Evolutionary conservation across 1,140 invertebrate genomes (phyloP), one percentile per base, ranked within the genome.

Genomic region (Bursaphelenchus mucronatus): DNA sequence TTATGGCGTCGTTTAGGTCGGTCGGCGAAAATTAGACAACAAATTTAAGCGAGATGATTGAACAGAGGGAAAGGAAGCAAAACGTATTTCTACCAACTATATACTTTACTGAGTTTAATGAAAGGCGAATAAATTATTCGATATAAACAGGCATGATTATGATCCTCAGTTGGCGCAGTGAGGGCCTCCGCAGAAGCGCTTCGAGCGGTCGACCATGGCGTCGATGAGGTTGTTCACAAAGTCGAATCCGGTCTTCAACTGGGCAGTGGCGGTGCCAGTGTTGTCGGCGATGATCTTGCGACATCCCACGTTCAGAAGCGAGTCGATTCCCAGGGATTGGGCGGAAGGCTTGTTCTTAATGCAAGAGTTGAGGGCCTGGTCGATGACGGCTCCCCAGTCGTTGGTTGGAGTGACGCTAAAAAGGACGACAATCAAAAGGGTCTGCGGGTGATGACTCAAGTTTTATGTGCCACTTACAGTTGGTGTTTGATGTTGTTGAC

Each of bases 141-240:
- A 49, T 49, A 49, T 49, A n/a, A 49, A 49, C 30, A 49, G 47
- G 19, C 47, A 13, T 61, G 40, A 45, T 40, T 13, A 68, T 59
- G 15, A 68, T 3, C 8, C 19, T 73, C 21, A 69, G 44, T 69
- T 43, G 40, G 61, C 43, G 52, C 72, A 74, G 53, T 74, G 72
- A 11, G 61, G 52, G 11, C 72, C 72, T 40, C 72, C 72, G 61
- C 78, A 80, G 75, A 80, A 80, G 41, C 78, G 72, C 49, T 72
- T 70, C 43, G 77, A 77, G 55, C 78, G 71, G 53, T 80, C 76
- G 49, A 81, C 78, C 78, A 80, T 80, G 10, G 79, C 76, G 59
- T 80, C 78, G 44, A 80, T 78, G 15, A 80, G 61, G 61, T 80
- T 80, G 67, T 80, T 80, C 13, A 80, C 75, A 52, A 80, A 80